Percentiles rank a stretch among this genome's conserved stretches.
These are phyloP conservation scores for Oncopeltus fasciatus DNA, from an alignment of 1,140 invertebrate species.

Conservation along the genomic window DNA sequence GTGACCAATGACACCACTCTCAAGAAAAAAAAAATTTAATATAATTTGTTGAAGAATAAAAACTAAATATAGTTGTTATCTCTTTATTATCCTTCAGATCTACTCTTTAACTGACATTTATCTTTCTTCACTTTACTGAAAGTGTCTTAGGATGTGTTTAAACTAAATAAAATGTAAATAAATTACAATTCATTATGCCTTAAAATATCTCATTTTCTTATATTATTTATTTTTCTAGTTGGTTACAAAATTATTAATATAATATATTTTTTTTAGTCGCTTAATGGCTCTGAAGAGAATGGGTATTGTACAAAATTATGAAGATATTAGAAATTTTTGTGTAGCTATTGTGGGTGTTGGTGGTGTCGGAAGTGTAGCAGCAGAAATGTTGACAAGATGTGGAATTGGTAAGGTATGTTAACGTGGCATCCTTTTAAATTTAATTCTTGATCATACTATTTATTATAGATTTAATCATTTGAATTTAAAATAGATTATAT, in stretches of 20 bases:
- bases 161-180: too few species aligned
- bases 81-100: neutral
- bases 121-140: neutral
- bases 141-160: neutral
- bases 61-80: too few species aligned
- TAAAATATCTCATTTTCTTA: neutral
- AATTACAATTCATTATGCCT: slow-evolving; percentile 2
- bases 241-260: too few species aligned
- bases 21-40: too few species aligned
- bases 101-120: neutral
- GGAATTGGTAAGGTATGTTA: slow-evolving; percentile 82
- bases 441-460: too few species aligned
- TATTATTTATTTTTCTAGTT: neutral
- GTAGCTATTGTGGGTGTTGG: slow-evolving; percentile 96
- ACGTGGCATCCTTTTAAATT: too few species aligned
- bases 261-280: slow-evolving; percentile 48
- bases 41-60: too few species aligned
- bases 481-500: too few species aligned
- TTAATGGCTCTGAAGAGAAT: slow-evolving; percentile 96
- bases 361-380: slow-evolving; percentile 96
- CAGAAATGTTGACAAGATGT: slow-evolving; percentile 97
- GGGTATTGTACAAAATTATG: slow-evolving; percentile 98
- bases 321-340: slow-evolving; percentile 78
- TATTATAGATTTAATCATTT: too few species aligned
- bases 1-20: too few species aligned